Percentiles rank a stretch among this genome's conserved stretches.
Conservation (phyloP, 2,797 vertebrate species). For the Sphenodon punctatus region DNA sequence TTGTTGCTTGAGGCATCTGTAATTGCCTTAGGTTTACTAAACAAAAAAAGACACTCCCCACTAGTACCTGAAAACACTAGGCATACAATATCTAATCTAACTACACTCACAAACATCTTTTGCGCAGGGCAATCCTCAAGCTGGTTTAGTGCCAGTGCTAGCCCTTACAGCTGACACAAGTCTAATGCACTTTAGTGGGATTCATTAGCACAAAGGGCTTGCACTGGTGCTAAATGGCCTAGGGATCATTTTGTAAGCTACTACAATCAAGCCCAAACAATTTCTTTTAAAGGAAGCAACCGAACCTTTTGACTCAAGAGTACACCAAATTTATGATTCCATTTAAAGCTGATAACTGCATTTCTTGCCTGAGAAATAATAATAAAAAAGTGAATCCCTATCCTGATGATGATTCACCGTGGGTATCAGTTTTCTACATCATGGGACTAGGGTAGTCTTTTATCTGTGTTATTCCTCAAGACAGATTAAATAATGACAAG, state of each 20-base stretch:
- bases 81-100: no score
- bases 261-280: conserved; percentile 24
- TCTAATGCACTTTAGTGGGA: no score
- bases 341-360: conserved; percentile 25
- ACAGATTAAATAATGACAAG: conserved; percentile 50
- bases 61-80: no score
- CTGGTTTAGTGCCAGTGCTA: no score
- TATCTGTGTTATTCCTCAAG: conserved; percentile 40
- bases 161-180: no score
- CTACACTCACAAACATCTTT: no score
- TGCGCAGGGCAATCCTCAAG: no score
- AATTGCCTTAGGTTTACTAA: no score
- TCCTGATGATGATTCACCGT: conserved; percentile 40
- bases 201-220: no score
- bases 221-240: no score
- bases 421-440: conserved; percentile 17
- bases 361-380: conserved; percentile 28
- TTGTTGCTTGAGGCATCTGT: no score
- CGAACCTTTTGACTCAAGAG: conserved; percentile 26
- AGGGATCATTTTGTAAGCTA: conserved; percentile 30
- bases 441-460: conserved; percentile 39
- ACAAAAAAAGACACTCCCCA: no score
- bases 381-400: neutral
- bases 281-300: neutral
- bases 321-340: conserved; percentile 24